Evolutionary conservation across 1,140 invertebrate species (phyloP).

Genomic region (Capitella teleta): DNA sequence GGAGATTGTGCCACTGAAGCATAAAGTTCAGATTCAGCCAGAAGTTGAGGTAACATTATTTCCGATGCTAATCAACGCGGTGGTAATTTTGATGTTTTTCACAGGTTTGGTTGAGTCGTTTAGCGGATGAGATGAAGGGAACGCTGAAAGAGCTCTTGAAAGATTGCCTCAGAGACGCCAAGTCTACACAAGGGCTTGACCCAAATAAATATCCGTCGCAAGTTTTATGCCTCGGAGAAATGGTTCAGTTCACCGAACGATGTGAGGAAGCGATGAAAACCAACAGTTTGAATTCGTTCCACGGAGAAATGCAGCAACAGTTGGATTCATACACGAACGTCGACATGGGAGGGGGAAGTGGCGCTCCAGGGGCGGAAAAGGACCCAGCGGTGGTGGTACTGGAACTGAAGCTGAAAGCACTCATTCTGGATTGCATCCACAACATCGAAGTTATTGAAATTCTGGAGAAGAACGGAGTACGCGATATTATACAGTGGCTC

Average conservation of each 20-base stretch:
- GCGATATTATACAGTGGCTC: conserved; percentile 62
- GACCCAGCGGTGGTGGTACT: conserved; percentile 22
- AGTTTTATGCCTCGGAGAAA: conserved; percentile 53
- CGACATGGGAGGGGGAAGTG: conserved; percentile 27
- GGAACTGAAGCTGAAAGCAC: conserved; percentile 51
- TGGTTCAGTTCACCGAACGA: conserved; percentile 67
- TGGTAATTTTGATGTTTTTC: neutral
- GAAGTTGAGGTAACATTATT: conserved; percentile 61
- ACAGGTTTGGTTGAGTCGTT: conserved; percentile 66
- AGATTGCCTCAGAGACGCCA: conserved; percentile 55
- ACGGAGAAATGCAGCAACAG: conserved; percentile 46
- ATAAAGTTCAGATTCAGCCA: conserved; percentile 61
- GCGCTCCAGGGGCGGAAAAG: neutral
- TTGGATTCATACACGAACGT: conserved; percentile 54
- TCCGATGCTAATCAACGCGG: neutral
- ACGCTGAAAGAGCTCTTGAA: conserved; percentile 57
- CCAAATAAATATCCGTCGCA: conserved; percentile 69
- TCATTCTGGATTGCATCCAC: conserved; percentile 91
- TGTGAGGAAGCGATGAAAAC: conserved; percentile 66
- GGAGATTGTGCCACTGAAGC: conserved; percentile 66
- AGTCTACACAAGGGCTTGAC: conserved; percentile 46
- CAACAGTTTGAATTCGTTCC: conserved; percentile 50
- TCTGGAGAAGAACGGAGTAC: conserved; percentile 58
- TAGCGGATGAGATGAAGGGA: conserved; percentile 69
- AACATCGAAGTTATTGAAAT: conserved; percentile 69